These are phyloP conservation scores for Valencia hispanica DNA, from an alignment of 2,797 vertebrate species.

Conservation along the genomic window DNA sequence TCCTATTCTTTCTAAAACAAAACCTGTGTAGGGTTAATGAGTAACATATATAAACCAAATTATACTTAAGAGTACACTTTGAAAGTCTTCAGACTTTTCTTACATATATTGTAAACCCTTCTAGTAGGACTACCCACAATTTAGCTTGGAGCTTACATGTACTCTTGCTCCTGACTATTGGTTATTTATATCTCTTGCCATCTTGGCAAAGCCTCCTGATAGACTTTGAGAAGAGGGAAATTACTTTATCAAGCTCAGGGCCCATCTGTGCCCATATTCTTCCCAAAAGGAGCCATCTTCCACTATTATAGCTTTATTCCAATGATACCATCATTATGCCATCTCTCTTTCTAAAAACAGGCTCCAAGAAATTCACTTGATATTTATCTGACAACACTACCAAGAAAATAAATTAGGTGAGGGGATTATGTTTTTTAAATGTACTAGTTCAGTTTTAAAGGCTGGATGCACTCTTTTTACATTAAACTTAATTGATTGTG, in stretches of 20 bases:
- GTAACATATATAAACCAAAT: background rate
- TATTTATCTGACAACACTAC: slow-evolving; percentile 77
- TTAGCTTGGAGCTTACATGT: slow-evolving; percentile 64
- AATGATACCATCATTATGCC: slow-evolving; percentile 65
- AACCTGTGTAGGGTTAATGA: background rate
- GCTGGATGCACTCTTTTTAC: slow-evolving; percentile 9
- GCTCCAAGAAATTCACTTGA: slow-evolving; percentile 77
- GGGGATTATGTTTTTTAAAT: slow-evolving; percentile 45
- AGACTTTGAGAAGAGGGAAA: slow-evolving; percentile 74
- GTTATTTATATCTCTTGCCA: slow-evolving; percentile 77
- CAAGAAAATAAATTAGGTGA: slow-evolving; percentile 70
- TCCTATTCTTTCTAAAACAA: background rate
- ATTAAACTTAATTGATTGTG: slow-evolving; percentile 25
- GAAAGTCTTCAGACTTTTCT: background rate
- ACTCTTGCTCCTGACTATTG: slow-evolving; percentile 57
- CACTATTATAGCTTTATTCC: slow-evolving; percentile 71
- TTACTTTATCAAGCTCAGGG: slow-evolving; percentile 73
- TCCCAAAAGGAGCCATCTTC: slow-evolving; percentile 70
- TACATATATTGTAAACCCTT: slow-evolving; percentile 43
- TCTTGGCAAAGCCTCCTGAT: slow-evolving; percentile 72
- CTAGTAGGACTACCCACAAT: slow-evolving; percentile 7
- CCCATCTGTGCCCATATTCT: slow-evolving; percentile 76
- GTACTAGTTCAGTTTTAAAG: slow-evolving; percentile 55
- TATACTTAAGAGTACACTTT: background rate
- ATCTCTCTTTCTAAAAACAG: slow-evolving; percentile 68